Base-by-base conservation (phyloP, 2,113 vertebrate species). In the Ictalurus furcatus region DNA sequence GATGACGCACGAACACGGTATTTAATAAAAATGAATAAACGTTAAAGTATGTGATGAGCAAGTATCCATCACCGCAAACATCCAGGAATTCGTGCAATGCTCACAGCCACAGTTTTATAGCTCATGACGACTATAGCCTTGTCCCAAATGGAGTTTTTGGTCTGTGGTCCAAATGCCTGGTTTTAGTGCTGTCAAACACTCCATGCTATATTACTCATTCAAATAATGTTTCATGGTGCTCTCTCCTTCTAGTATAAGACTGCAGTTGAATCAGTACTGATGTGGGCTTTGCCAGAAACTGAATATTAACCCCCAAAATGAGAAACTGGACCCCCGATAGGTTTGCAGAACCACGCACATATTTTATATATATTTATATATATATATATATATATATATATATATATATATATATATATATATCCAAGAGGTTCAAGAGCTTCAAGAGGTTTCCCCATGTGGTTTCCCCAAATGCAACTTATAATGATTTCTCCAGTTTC, bases 21-120 rank as follows among this genome's bases (percentile, higher is more conserved):
- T 9, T 48, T 48, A 13, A 1, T 54, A 56, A 56, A 30, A 85
- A 85, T 28, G n/a, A 37, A 76, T 80, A 44, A 58, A 58, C 0
- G 16, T 58, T 58, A 91, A 88, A 78, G 40, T 13, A 21, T 84
- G 78, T 30, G 82, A 58, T 88, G 84, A 85, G 54, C 86, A 87
- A 90, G 84, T 48, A 48, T 48, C 87, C 79, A 81, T 58, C 52
- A 9, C n/a, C 37, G 9, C 84, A 74, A 85, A 88, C n/a, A 78
- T 54, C 84, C 58, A 85, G 86, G 83, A 85, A 88, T 88, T 82
- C 9, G 82, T 65, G 67, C 34, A 14, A 19, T 23, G 63, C n/a
- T 48, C 23, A 73, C 5, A 85, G 88, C 82, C 86, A 81, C 28
- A 52, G 54, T 44, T 90, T 40, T 61, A 54, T 5, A 25, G 30